Evolutionary conservation across 92 coral and sea anemone genomes (phyloP), one percentile per base, ranked within the genome.

Genomic region (Bergia sp.): DNA sequence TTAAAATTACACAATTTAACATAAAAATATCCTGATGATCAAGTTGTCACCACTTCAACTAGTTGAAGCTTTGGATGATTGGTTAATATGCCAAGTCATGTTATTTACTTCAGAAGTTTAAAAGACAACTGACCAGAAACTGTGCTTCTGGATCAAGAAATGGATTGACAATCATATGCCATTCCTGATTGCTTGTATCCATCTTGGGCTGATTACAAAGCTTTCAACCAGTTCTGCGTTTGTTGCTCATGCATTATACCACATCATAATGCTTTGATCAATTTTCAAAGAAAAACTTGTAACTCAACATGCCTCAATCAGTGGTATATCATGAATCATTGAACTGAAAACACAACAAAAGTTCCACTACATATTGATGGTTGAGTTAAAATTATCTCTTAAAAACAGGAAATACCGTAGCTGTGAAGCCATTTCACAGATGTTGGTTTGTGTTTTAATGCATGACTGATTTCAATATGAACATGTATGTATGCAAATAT

Each of bases 121-220:
- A 75, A 75, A 75, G 37, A 20, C 5, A 69, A 84, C 87, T 84
- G 66, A 84, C 87, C 87, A 45, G 87, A 84, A 84, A 44, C 16
- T 84, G n/a, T 84, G 87, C 39, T 72, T 72, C 87, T 67, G 69
- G 45, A 18, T 84, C 65, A 20, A 72, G 87, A 72, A 84, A 84
- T 1, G 87, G 87, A 72, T 84, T 84, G 66, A 69, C 45, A 84
- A 84, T 79, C 41, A 84, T 65, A 84, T 84, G 75, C 87, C 87
- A 84, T 47, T 84, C 87, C 67, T 69, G 87, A 49, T 71, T 84
- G 39, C 29, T 84, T 29, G 29, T 47, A 67, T 53, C 75, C 87
- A 84, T 84, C 66, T 84, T 71, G 66, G 12, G 21, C 29, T 29
- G 29, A n/a, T 43, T 45, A 29, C 23, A 16, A 66, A 23, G 21